Evolutionary conservation across 2,888 invertebrate genomes (phyloP).

Genomic region (Arctia plantaginis): DNA sequence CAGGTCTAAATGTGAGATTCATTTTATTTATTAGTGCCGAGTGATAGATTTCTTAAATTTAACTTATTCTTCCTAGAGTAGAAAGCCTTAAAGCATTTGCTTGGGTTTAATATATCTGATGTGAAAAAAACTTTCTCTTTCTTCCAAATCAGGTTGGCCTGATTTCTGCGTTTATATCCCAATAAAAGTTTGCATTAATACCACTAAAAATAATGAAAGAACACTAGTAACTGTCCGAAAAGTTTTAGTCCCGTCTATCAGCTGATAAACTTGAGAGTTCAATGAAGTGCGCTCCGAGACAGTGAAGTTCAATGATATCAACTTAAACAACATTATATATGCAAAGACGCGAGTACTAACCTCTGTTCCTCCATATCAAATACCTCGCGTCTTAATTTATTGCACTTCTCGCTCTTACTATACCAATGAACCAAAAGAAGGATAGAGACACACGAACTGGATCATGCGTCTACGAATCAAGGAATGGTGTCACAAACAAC

Average conservation of each 20-base stretch:
- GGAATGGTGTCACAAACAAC: conserved; percentile 85
- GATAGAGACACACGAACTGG: conserved; percentile 69
- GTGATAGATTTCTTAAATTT: neutral
- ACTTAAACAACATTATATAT: conserved; percentile 73
- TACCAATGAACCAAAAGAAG: conserved; percentile 26
- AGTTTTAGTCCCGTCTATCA: neutral
- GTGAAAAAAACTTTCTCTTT: conserved; percentile 1
- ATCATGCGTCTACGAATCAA: conserved; percentile 75
- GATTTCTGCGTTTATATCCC: neutral
- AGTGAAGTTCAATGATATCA: conserved; percentile 81
- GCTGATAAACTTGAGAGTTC: conserved; percentile 39
- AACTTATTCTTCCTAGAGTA: neutral
- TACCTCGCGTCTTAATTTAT: conserved; percentile 62
- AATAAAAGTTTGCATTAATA: no score
- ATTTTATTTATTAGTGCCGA: neutral
- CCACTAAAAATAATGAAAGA: conserved; percentile 8
- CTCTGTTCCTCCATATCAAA: conserved; percentile 80
- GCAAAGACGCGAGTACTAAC: conserved; percentile 67
- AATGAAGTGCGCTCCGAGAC: conserved; percentile 70
- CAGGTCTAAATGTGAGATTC: no score
- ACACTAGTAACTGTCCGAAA: conserved; percentile 9
- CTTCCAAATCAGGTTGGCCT: neutral
- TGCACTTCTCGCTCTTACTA: conserved; percentile 62
- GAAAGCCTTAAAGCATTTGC: neutral
- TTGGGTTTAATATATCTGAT: neutral